These are phyloP conservation scores for Drosophila ambigua DNA, from an alignment of 1,140 invertebrate species.

Conservation along the genomic window DNA sequence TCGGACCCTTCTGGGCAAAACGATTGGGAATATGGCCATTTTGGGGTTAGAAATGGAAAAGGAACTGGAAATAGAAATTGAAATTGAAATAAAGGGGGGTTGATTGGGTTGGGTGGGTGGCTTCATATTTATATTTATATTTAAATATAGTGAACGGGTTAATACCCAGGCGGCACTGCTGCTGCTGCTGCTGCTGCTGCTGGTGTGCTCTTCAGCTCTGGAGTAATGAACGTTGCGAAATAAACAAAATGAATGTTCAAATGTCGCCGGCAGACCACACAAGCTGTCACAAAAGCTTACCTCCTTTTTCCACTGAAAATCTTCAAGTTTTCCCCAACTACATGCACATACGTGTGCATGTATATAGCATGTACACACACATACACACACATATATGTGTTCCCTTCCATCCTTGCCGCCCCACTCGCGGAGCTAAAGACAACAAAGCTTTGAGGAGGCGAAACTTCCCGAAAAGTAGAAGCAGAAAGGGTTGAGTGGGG, in stretches of 20 bases:
- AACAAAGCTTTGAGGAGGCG: slow-evolving; percentile 76
- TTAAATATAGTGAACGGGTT: neutral
- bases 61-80: no score
- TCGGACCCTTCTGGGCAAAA: no score
- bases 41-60: no score
- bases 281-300: slow-evolving; percentile 68
- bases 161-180: neutral
- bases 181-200: no score
- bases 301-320: slow-evolving; percentile 39
- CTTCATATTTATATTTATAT: neutral
- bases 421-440: slow-evolving; percentile 14
- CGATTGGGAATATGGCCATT: no score
- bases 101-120: neutral
- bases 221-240: slow-evolving; percentile 54
- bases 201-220: no score
- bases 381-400: slow-evolving; percentile 21
- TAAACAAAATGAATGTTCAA: slow-evolving; percentile 77
- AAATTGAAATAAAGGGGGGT: neutral
- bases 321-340: slow-evolving; percentile 27
- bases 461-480: slow-evolving; percentile 73
- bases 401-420: slow-evolving; percentile 14
- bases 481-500: slow-evolving; percentile 48
- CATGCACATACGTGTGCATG: neutral
- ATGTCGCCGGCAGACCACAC: slow-evolving; percentile 75
- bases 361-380: neutral